phyloP scores from a whole-genome alignment of 1,140 invertebrate genomes.

The Drosophila novamexicana region DNA sequence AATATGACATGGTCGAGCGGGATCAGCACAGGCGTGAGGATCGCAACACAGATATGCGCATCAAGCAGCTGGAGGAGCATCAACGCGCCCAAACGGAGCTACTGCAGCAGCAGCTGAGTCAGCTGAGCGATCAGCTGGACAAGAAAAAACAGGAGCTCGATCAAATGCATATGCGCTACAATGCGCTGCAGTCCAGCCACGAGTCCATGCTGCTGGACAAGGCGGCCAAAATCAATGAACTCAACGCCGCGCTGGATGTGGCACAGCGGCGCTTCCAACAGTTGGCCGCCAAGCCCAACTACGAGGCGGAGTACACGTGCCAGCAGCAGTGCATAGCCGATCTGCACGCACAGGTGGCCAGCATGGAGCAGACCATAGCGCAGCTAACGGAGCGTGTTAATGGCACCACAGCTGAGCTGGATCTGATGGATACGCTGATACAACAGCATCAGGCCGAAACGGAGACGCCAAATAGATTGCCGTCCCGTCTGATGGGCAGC shows the following conservation, averaged over 20 bases:
- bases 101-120: slow-evolving; percentile 68
- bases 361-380: slow-evolving; percentile 69
- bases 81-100: slow-evolving; percentile 73
- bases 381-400: slow-evolving; percentile 61
- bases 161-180: slow-evolving; percentile 85
- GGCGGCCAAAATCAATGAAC: slow-evolving; percentile 85
- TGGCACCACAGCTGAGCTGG: slow-evolving; percentile 69
- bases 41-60: slow-evolving; percentile 56
- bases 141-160: slow-evolving; percentile 86
- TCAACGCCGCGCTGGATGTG: slow-evolving; percentile 85
- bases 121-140: slow-evolving; percentile 64
- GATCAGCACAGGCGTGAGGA: slow-evolving; percentile 65
- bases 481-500: slow-evolving; percentile 58
- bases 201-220: slow-evolving; percentile 86
- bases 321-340: slow-evolving; percentile 62
- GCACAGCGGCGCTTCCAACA: slow-evolving; percentile 83
- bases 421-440: slow-evolving; percentile 77
- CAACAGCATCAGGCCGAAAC: slow-evolving; percentile 68
- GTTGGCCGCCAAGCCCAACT: slow-evolving; percentile 40
- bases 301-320: slow-evolving; percentile 53
- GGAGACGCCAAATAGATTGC: slow-evolving; percentile 45
- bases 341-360: slow-evolving; percentile 62
- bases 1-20: slow-evolving; percentile 75
- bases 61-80: slow-evolving; percentile 70
- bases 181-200: slow-evolving; percentile 85